These are phyloP conservation scores for Penaeus chinensis DNA, from an alignment of 1,140 invertebrate species.

Conservation along the genomic window DNA sequence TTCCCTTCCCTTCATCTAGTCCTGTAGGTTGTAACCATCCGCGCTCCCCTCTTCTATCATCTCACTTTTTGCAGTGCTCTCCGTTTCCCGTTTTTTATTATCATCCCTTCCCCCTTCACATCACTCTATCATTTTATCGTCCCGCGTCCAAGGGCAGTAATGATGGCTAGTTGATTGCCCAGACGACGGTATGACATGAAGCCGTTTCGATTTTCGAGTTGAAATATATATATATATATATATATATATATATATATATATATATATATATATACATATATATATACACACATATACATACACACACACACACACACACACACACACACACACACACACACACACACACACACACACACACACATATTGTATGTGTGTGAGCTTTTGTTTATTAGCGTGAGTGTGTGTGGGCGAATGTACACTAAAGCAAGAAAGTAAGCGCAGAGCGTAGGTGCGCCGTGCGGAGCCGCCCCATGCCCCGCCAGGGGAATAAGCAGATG, in stretches of 20 bases:
- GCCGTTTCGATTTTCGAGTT: too few species aligned
- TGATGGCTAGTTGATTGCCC: too few species aligned
- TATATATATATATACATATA: conserved; percentile 9
- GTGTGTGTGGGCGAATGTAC: background rate
- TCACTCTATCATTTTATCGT: background rate
- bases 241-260: background rate
- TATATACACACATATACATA: background rate
- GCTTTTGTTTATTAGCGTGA: background rate
- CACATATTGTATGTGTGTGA: background rate
- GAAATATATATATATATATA: conserved; percentile 9
- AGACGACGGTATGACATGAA: too few species aligned
- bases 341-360: background rate
- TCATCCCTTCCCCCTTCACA: background rate
- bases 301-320: background rate
- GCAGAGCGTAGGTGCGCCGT: too few species aligned
- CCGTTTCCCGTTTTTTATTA: background rate
- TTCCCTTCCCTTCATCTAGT: too few species aligned
- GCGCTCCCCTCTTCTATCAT: too few species aligned
- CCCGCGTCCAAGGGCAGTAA: too few species aligned
- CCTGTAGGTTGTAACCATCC: too few species aligned
- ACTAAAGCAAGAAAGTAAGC: too few species aligned
- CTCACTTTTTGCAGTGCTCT: background rate
- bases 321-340: background rate
- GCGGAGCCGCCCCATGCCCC: too few species aligned
- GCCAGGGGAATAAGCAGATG: too few species aligned